Base-by-base conservation (phyloP, 2,113 vertebrate genomes). In the Scolopax mira region DNA sequence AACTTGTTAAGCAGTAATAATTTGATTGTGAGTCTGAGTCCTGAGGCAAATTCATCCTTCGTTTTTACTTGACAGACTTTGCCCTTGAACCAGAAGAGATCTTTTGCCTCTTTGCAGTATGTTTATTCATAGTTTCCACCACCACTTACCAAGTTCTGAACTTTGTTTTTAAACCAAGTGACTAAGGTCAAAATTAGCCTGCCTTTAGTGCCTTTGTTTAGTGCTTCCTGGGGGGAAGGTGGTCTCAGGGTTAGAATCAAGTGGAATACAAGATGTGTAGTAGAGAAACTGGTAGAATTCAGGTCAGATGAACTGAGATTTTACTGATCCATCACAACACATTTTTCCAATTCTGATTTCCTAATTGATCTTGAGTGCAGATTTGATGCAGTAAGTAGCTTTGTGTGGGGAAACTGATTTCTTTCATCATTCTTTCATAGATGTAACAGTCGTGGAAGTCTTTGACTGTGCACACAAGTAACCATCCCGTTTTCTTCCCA, bases 1-100 rank as follows among this genome's bases (percentile, higher is more conserved):
- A 95, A 96, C 86, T 86, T 95, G 83, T 84, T 94, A 94, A 84
- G 72, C 88, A 93, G 75, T 79, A 93, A 54, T 93, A 88, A 95
- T 94, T 86, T 90, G 67, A 94, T 94, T 0, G 0, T 11, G 15
- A 1, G 10, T 79, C 79, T 79, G 54, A 65, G 60, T 95, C 88
- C 85, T 52, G 82, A 88, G 85, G 88, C 90, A 58, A 60, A 81
- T 80, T 48, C 61, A 49, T 90, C 48, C 52, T 96, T 88, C 1
- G 0, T 67, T 88, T 95, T 95, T 67, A 46, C 82, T 83, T 83
- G 75, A 55, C 55, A 61, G 85, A 72, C 61, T 72, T 90, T 79
- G 62, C 49, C 78, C 78, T 95, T 95, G 54, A 84, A 79, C 49
- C 54, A 54, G 80, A 71, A 28, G 9, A 85, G 33, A 46, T 72